Percentiles rank a stretch among this genome's conserved stretches.
Conservation (phyloP, 2,113 vertebrate genomes). For the Xenopus borealis region DNA sequence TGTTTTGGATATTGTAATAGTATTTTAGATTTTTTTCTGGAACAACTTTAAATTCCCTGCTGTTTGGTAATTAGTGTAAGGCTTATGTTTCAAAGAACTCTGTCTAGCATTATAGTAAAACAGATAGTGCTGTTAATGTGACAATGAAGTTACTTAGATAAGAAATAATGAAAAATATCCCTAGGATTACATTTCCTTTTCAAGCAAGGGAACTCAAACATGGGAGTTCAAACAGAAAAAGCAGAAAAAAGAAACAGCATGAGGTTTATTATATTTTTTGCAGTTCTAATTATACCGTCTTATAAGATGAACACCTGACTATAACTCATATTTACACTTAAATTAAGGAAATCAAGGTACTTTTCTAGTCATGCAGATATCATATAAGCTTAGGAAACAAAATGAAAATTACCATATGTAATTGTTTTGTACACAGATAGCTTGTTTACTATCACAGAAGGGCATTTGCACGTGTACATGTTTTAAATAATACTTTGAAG, state of each 20-base stretch:
- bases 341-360: no score
- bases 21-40: slow-evolving; percentile 12
- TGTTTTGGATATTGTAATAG: not conserved
- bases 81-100: slow-evolving; percentile 23
- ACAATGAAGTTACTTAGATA: slow-evolving; percentile 17
- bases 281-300: no score
- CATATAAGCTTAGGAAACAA: no score
- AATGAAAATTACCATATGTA: no score
- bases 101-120: slow-evolving; percentile 5
- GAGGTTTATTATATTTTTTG: slow-evolving; percentile 1
- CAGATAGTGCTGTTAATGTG: slow-evolving; percentile 18
- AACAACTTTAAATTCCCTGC: slow-evolving; percentile 18
- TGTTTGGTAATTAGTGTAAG: slow-evolving; percentile 28
- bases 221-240: not conserved
- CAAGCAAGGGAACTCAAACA: not conserved
- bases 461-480: no score
- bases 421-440: no score
- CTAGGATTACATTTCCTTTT: not conserved
- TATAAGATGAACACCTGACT: no score
- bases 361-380: no score
- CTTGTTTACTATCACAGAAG: no score
- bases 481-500: no score
- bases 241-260: not conserved
- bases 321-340: no score
- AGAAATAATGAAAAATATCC: slow-evolving; percentile 15